Conservation (phyloP, 2,113 vertebrate genomes). For the Anas platyrhynchos region DNA sequence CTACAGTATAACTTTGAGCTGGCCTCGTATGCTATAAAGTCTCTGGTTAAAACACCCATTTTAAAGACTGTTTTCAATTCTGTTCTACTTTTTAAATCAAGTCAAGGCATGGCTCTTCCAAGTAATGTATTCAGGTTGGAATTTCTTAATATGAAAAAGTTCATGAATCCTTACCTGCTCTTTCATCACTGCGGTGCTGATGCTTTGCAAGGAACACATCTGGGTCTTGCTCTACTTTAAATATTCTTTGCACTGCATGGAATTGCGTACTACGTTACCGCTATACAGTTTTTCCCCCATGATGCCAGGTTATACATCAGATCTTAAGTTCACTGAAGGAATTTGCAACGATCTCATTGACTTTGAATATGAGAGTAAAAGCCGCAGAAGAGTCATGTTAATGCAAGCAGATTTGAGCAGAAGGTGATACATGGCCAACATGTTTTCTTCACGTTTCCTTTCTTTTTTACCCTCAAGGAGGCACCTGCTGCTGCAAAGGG, state of each 20-base stretch:
- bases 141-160: conserved; percentile 12
- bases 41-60: conserved; percentile 16
- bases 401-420: conserved; percentile 21
- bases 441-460: conserved; percentile 30
- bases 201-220: background rate
- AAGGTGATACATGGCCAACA: conserved; percentile 1
- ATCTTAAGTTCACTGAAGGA: conserved; percentile 22
- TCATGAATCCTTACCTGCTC: background rate
- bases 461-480: conserved; percentile 18
- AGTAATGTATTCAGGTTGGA: conserved; percentile 14
- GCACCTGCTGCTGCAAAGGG: conserved; percentile 56
- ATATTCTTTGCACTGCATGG: background rate
- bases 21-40: background rate
- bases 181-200: background rate
- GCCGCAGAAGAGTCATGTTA: conserved; percentile 6
- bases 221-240: background rate
- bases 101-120: conserved; percentile 12
- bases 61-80: conserved; percentile 53
- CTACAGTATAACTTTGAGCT: conserved; percentile 9
- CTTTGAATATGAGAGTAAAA: conserved; percentile 38
- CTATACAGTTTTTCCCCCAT: background rate
- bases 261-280: background rate
- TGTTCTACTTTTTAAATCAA: conserved; percentile 43
- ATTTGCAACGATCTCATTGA: conserved; percentile 22
- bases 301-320: conserved; percentile 16